Conservation (phyloP, 2,888 invertebrate species). For the Callinectes sapidus region DNA sequence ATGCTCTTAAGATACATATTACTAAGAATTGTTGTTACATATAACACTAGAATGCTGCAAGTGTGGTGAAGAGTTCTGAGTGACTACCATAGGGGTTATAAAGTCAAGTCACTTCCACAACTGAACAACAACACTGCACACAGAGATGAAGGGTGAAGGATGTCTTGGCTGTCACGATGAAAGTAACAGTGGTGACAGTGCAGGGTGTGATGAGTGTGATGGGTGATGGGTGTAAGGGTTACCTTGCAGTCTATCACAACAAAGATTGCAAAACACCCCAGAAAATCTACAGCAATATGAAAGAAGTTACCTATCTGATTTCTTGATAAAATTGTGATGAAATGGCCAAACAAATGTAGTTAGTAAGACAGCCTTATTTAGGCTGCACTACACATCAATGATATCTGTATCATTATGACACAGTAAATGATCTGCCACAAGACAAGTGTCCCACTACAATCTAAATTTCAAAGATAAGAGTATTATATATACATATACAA, state of each 20-base stretch:
- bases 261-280: background rate
- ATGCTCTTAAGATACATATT: background rate
- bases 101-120: background rate
- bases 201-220: background rate
- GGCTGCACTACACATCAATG: background rate
- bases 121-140: background rate
- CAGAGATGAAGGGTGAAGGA: background rate
- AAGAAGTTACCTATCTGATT: background rate
- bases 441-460: background rate
- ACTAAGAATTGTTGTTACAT: background rate
- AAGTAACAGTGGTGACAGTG: background rate
- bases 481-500: background rate
- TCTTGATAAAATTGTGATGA: background rate
- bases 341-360: background rate
- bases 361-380: slow-evolving; percentile 6
- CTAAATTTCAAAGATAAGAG: background rate
- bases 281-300: background rate
- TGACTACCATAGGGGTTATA: background rate
- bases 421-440: background rate
- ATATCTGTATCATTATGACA: background rate
- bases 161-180: background rate
- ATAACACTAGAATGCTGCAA: slow-evolving; percentile 16
- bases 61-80: background rate
- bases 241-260: background rate
- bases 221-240: background rate